Conservation (phyloP, 2,888 invertebrate genomes). For the Stramonita haemastoma region DNA sequence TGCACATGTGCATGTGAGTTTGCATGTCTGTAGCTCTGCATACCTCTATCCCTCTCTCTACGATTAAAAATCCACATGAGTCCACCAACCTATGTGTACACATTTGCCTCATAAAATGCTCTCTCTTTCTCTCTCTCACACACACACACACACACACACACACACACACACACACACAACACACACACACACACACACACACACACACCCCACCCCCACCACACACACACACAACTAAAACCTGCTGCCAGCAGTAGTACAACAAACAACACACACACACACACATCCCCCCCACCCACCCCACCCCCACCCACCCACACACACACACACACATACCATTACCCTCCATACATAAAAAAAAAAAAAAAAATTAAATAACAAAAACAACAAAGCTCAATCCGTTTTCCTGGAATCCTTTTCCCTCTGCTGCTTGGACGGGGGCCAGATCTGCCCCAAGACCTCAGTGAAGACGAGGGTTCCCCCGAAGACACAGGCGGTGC, state of each 20-base stretch:
- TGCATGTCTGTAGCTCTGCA: background rate
- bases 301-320: too few relatives aligned
- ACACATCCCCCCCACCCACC: too few relatives aligned
- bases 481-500: constrained; percentile 91
- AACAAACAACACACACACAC: too few relatives aligned
- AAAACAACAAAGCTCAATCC: background rate
- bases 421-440: background rate
- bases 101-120: background rate
- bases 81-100: background rate
- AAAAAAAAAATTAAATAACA: too few relatives aligned
- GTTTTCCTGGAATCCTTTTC: background rate
- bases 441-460: constrained; percentile 52
- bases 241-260: too few relatives aligned
- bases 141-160: background rate
- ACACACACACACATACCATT: too few relatives aligned
- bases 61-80: background rate
- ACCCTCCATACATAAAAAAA: too few relatives aligned
- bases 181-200: too few relatives aligned
- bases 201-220: too few relatives aligned
- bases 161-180: too few relatives aligned
- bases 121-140: background rate
- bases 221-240: too few relatives aligned
- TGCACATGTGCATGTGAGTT: too few relatives aligned
- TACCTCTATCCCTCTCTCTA: background rate
- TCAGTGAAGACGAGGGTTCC: constrained; percentile 94